These are phyloP conservation scores for Andrena fulva DNA, from an alignment of 2,888 invertebrate species.

Conservation along the genomic window DNA sequence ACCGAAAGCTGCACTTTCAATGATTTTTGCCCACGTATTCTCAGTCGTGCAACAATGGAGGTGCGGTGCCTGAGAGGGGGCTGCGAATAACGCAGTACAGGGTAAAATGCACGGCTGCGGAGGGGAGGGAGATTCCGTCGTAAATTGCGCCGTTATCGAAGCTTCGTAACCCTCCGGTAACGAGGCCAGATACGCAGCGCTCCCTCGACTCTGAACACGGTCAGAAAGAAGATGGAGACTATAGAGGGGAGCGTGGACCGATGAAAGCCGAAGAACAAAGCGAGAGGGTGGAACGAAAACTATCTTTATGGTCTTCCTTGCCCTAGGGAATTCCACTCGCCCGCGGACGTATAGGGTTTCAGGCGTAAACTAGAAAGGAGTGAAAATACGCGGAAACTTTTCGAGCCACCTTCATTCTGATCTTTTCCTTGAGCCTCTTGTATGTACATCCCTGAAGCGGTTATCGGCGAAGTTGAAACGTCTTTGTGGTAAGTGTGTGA, in stretches of 20 bases:
- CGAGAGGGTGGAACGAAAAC: neutral
- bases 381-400: slow-evolving; percentile 69
- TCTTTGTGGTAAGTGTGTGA: too few relatives aligned
- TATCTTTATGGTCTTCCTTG: neutral
- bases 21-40: slow-evolving; percentile 8
- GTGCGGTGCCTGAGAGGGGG: neutral
- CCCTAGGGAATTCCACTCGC: slow-evolving; percentile 45
- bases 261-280: neutral
- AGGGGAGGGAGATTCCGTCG: slow-evolving; percentile 55
- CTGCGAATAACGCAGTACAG: slow-evolving; percentile 12
- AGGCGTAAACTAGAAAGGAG: slow-evolving; percentile 80
- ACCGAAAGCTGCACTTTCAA: slow-evolving; percentile 7
- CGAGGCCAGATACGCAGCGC: slow-evolving; percentile 67
- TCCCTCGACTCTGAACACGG: slow-evolving; percentile 25
- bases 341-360: slow-evolving; percentile 67
- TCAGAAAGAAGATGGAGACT: slow-evolving; percentile 17
- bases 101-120: slow-evolving; percentile 37
- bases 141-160: slow-evolving; percentile 77
- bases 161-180: slow-evolving; percentile 63
- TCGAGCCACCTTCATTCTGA: slow-evolving; percentile 11
- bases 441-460: too few relatives aligned
- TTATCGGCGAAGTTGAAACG: too few relatives aligned
- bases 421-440: neutral
- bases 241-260: slow-evolving; percentile 1
- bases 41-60: slow-evolving; percentile 14